These are phyloP conservation scores for Jordanella pulchra DNA, from an alignment of 2,797 vertebrate genomes.

Conservation along the genomic window DNA sequence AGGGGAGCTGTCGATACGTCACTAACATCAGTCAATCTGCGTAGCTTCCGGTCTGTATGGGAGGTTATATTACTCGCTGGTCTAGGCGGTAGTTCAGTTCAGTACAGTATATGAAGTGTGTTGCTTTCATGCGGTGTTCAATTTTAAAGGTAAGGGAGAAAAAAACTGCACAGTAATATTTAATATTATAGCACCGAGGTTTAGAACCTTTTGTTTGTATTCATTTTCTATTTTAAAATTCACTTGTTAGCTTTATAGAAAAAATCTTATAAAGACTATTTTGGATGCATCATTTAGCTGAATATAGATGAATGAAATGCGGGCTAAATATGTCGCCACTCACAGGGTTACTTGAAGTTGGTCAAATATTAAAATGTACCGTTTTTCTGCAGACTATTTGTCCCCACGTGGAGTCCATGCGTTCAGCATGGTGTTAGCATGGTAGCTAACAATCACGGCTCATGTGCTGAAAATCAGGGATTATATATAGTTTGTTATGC, in stretches of 20 bases:
- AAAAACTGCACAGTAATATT: no score
- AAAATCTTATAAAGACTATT: neutral
- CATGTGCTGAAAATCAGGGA: neutral
- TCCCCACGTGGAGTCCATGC: conserved; percentile 20
- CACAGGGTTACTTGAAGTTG: neutral
- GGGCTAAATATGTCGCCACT: neutral
- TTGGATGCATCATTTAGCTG: neutral
- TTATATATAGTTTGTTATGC: neutral
- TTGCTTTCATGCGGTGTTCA: no score
- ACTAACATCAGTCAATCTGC: neutral
- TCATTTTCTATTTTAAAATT: neutral
- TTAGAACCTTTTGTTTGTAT: no score
- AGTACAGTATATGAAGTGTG: no score
- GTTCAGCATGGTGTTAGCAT: conserved; percentile 13
- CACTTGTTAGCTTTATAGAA: neutral
- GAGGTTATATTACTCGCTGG: no score
- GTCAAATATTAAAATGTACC: neutral
- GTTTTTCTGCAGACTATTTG: neutral
- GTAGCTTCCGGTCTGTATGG: neutral
- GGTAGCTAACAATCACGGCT: neutral
- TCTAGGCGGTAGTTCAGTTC: no score
- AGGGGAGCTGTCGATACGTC: neutral
- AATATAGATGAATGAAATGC: neutral
- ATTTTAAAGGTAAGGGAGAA: no score
- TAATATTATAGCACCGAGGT: no score